A percentile compares a stretch with the other conserved stretches of the same genome.
Evolutionary conservation across 2,888 invertebrate genomes (phyloP).

Genomic region (Dilophus febrilis): DNA sequence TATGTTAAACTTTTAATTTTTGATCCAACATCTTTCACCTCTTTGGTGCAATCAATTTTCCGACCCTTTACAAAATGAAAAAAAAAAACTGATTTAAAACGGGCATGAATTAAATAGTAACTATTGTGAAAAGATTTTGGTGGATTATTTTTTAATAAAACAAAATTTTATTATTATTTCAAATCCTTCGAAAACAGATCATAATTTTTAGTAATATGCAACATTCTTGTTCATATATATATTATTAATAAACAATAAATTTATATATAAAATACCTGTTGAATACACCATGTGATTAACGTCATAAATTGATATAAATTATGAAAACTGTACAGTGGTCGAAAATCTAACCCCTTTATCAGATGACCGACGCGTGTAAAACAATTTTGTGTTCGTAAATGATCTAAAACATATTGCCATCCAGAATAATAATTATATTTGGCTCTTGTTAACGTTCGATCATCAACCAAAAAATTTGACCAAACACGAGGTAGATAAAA

Average conservation of each 20-base stretch:
- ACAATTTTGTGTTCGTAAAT: constrained; percentile 52
- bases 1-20: constrained; percentile 45
- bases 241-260: no score
- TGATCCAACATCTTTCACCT: constrained; percentile 33
- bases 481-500: constrained; percentile 61
- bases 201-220: no score
- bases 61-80: constrained; percentile 2
- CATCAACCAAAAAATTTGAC: constrained; percentile 53
- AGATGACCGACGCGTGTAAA: constrained; percentile 47
- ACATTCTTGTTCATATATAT: no score
- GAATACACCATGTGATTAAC: constrained; percentile 57
- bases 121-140: no score
- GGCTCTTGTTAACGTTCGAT: constrained; percentile 52
- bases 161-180: no score
- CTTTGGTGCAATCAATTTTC: constrained; percentile 15
- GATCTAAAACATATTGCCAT: constrained; percentile 63
- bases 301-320: constrained; percentile 74
- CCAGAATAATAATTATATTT: constrained; percentile 68
- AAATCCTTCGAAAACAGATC: no score
- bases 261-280: constrained; percentile 33
- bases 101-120: no score
- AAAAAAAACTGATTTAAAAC: not conserved
- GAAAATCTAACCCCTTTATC: constrained; percentile 47
- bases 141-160: no score
- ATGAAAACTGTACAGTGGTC: constrained; percentile 60